Evolutionary conservation across 2,888 invertebrate species (phyloP).

Genomic region (Dasypogon diadema): DNA sequence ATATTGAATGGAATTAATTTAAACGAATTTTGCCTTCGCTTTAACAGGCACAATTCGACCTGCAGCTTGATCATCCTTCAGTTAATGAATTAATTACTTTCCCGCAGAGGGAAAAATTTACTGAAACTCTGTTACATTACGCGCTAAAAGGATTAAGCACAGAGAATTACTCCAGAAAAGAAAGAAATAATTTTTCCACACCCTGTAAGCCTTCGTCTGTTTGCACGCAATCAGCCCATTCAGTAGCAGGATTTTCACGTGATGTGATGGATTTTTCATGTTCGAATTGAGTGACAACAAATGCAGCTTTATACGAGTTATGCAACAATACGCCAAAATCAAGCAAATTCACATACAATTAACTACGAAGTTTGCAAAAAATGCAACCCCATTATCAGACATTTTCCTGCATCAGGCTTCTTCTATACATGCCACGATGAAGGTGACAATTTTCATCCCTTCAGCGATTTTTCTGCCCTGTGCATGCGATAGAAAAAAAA

Average conservation of each 20-base stretch:
- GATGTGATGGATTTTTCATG: constrained; percentile 39
- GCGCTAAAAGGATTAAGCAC: constrained; percentile 19
- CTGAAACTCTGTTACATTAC: constrained; percentile 32
- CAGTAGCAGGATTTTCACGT: constrained; percentile 32
- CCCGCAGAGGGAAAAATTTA: constrained; percentile 15
- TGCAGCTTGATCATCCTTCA: too few relatives aligned
- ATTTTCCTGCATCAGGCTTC: background rate
- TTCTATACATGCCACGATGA: background rate
- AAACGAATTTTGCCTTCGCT: too few relatives aligned
- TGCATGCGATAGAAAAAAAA: background rate
- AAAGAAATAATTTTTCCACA: too few relatives aligned
- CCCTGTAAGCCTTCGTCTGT: constrained; percentile 19
- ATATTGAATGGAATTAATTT: too few relatives aligned
- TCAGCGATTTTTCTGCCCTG: background rate
- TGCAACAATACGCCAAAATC: constrained; percentile 23
- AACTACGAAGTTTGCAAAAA: constrained; percentile 1
- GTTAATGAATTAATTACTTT: constrained; percentile 38
- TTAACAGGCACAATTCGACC: too few relatives aligned
- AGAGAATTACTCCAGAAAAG: constrained; percentile 8
- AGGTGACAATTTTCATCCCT: constrained; percentile 32
- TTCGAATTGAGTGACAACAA: constrained; percentile 33
- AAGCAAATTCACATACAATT: constrained; percentile 35
- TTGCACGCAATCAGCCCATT: constrained; percentile 35
- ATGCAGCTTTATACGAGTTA: constrained; percentile 9
- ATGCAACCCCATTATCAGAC: constrained; percentile 7